Conservation (phyloP, 2,888 invertebrate genomes). For the Monopis laevigella region DNA sequence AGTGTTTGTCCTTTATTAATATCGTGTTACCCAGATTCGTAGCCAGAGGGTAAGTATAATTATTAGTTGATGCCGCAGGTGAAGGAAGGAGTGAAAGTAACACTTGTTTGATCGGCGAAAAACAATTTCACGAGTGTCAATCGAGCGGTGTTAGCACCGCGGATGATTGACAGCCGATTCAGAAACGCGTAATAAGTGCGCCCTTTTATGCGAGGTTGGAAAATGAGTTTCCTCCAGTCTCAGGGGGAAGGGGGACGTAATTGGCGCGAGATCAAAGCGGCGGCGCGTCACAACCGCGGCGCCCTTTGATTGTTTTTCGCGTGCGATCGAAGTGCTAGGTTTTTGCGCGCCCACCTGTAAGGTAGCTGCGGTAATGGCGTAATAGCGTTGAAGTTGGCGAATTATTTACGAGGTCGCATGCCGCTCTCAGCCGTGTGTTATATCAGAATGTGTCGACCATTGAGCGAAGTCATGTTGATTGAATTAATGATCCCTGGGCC, state of each 20-base stretch:
- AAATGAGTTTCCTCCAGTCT: slow-evolving; percentile 58
- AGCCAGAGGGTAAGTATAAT: no score
- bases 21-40: slow-evolving; percentile 5
- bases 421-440: slow-evolving; percentile 14
- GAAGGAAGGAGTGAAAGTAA: no score
- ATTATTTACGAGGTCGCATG: slow-evolving; percentile 42
- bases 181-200: slow-evolving; percentile 56
- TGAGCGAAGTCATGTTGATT: slow-evolving; percentile 11
- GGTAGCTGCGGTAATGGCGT: slow-evolving; percentile 28
- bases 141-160: slow-evolving; percentile 34
- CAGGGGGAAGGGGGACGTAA: slow-evolving; percentile 32
- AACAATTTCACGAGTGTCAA: slow-evolving; percentile 1
- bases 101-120: no score
- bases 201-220: slow-evolving; percentile 53
- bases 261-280: slow-evolving; percentile 44
- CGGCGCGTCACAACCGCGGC: slow-evolving; percentile 48
- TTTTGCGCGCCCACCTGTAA: slow-evolving; percentile 35
- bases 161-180: slow-evolving; percentile 59
- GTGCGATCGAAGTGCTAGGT: slow-evolving; percentile 27
- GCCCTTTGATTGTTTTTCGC: slow-evolving; percentile 62
- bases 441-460: slow-evolving; percentile 13
- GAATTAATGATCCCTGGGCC: slow-evolving; percentile 14
- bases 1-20: slow-evolving; percentile 25
- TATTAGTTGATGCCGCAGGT: no score
- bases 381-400: slow-evolving; percentile 27